phyloP scores from a whole-genome alignment of 2,888 invertebrate genomes.

The Drosophila lacicola region DNA sequence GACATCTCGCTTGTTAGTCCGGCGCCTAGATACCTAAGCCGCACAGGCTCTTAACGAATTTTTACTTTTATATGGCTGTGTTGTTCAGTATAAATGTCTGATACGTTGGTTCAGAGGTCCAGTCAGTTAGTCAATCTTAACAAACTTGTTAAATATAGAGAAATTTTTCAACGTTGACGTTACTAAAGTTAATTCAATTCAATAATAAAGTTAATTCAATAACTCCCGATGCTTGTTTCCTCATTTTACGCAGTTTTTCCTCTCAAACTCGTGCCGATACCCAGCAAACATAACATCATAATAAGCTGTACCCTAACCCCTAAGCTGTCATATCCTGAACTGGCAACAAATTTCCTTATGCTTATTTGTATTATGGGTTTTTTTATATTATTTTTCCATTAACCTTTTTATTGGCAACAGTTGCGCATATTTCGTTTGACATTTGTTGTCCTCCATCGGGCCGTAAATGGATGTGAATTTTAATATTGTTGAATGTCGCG shows the following conservation, averaged over 20 bases:
- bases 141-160: too few relatives aligned
- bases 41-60: too few relatives aligned
- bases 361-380: slow-evolving; percentile 32
- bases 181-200: not conserved
- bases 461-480: slow-evolving; percentile 57
- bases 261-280: not conserved
- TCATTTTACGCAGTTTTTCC: not conserved
- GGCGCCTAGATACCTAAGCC: too few relatives aligned
- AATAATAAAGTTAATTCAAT: not conserved
- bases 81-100: too few relatives aligned
- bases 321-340: slow-evolving; percentile 21
- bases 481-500: slow-evolving; percentile 61
- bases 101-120: too few relatives aligned
- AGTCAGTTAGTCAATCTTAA: too few relatives aligned
- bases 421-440: slow-evolving; percentile 49
- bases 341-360: slow-evolving; percentile 29
- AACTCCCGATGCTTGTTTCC: not conserved
- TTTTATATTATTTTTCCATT: slow-evolving; percentile 58
- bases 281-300: not conserved
- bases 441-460: slow-evolving; percentile 51
- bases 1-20: too few relatives aligned
- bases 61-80: too few relatives aligned
- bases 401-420: slow-evolving; percentile 69
- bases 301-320: slow-evolving; percentile 1
- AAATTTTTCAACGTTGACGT: too few relatives aligned